Evolutionary conservation across 30 jellyfish, hydroid and myxozoan genomes (phyloP).

Genomic region (Pelagia noctiluca): DNA sequence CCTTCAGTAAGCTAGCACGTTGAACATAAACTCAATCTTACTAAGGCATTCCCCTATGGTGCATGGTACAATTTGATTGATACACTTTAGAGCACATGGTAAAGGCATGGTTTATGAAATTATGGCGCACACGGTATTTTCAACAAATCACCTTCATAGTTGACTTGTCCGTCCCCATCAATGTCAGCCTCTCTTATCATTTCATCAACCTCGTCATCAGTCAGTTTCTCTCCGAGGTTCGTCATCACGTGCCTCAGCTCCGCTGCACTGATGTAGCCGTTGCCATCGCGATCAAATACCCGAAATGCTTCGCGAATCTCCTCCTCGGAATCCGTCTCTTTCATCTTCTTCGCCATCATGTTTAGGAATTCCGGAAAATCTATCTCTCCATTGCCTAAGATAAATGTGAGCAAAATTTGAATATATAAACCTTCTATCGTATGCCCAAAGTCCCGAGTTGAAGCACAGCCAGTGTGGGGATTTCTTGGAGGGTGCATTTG

Average conservation of each 20-base stretch:
- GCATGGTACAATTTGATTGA: too few relatives aligned
- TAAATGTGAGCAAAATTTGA: too few relatives aligned
- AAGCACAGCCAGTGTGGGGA: too few relatives aligned
- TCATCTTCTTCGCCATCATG: slow-evolving; percentile 92
- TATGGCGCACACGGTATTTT: neutral
- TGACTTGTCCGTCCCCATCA: slow-evolving; percentile 95
- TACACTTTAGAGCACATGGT: too few relatives aligned
- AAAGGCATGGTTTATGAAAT: too few relatives aligned
- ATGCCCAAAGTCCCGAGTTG: too few relatives aligned
- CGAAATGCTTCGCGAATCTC: slow-evolving; percentile 98
- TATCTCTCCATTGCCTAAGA: slow-evolving; percentile 91
- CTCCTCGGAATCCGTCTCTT: slow-evolving; percentile 84
- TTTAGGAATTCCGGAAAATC: slow-evolving; percentile 90
- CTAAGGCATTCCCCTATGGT: too few relatives aligned
- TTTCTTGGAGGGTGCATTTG: too few relatives aligned
- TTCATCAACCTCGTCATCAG: slow-evolving; percentile 95
- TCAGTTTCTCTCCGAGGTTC: slow-evolving; percentile 88
- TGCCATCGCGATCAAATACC: slow-evolving; percentile 95
- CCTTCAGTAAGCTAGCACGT: too few relatives aligned
- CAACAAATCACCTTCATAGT: slow-evolving; percentile 78
- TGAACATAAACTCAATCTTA: too few relatives aligned
- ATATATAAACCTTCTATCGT: too few relatives aligned
- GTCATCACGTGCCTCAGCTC: slow-evolving; percentile 93
- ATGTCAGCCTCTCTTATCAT: slow-evolving; percentile 95
- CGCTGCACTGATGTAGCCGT: slow-evolving; percentile 91